Percentiles rank a stretch among this genome's conserved stretches.
phyloP scores from a whole-genome alignment of 2,797 vertebrate species.

The Halcyon smyrnensis region DNA sequence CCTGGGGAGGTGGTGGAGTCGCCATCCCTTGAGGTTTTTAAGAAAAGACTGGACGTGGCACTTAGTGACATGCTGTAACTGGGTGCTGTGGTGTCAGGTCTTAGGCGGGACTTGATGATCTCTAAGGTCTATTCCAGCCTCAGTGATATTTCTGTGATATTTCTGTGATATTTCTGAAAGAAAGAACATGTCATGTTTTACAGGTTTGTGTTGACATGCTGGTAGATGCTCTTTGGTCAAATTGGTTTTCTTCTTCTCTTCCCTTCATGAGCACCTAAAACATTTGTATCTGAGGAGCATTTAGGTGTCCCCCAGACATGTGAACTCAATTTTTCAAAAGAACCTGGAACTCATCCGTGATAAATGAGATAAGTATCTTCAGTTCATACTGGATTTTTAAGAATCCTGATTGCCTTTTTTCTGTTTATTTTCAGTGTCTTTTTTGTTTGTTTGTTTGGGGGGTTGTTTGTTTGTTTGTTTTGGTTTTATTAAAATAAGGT shows the following conservation, averaged over 20 bases:
- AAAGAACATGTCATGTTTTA: not conserved
- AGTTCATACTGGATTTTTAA: not conserved
- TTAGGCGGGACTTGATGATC: no score
- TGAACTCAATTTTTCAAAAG: not conserved
- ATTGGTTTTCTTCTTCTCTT: not conserved
- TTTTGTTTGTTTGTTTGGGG: not conserved
- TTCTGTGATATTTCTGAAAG: no score
- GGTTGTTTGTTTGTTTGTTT: no score
- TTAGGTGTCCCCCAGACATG: accelerated
- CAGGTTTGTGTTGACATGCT: not conserved
- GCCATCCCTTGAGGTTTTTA: no score
- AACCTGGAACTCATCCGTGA: not conserved
- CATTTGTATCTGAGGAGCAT: no score
- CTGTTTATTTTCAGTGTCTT: no score
- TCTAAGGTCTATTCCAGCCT: no score
- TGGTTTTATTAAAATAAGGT: not conserved
- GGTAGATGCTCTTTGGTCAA: not conserved
- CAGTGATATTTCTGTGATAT: no score
- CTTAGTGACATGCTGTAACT: no score
- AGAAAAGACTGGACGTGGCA: no score
- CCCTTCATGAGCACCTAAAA: not conserved
- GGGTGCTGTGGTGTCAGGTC: no score
- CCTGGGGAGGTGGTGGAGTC: no score
- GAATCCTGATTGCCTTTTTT: not conserved
- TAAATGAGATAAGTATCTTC: not conserved